Conservation (phyloP, 2,113 vertebrate genomes). For the Polypterus senegalus region DNA sequence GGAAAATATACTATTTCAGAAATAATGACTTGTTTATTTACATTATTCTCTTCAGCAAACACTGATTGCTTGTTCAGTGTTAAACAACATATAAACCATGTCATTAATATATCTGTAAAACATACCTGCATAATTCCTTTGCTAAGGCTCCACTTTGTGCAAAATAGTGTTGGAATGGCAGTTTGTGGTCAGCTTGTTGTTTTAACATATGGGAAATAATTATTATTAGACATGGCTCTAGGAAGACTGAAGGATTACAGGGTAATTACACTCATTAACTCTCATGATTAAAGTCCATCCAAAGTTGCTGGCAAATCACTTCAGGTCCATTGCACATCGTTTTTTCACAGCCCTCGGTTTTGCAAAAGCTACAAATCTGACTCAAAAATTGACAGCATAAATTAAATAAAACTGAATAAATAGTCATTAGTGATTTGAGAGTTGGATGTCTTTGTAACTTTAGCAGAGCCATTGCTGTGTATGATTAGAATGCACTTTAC, state of each 20-base stretch:
- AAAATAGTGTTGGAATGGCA: neutral
- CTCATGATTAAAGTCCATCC: neutral
- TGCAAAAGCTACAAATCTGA: neutral
- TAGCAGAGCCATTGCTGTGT: neutral
- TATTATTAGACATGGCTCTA: neutral
- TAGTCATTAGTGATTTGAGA: neutral
- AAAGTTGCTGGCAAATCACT: conserved; percentile 1
- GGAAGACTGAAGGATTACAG: neutral
- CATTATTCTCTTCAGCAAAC: neutral
- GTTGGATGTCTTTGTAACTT: neutral
- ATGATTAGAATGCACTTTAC: conserved; percentile 4
- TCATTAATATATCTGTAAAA: too few species aligned
- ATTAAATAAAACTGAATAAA: neutral
- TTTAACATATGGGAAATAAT: neutral
- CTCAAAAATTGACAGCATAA: neutral
- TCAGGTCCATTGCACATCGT: neutral
- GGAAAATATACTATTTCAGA: neutral
- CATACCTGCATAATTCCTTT: neutral
- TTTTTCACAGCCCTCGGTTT: neutral
- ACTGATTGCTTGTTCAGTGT: neutral
- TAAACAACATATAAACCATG: too few species aligned
- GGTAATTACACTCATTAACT: conserved; percentile 1
- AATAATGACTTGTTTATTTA: neutral
- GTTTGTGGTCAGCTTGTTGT: neutral
- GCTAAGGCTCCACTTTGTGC: neutral